Base-by-base conservation (phyloP, 2,797 vertebrate species). In the Coregonus sp. region DNA sequence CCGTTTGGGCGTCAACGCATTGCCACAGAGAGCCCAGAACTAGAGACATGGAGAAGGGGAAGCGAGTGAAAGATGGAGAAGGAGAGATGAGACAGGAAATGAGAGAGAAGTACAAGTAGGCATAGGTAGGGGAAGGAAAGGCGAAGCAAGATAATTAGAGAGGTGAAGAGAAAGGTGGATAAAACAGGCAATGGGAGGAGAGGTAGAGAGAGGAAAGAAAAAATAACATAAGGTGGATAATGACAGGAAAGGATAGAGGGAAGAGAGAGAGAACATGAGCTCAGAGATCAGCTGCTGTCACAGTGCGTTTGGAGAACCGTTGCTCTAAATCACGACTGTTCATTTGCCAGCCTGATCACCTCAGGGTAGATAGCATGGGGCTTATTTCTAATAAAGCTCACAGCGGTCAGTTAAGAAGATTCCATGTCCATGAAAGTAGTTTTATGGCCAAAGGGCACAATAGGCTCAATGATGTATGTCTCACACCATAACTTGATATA, bases 1-100 rank as follows among this genome's bases (percentile, higher is more conserved):
- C 85, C 97, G 91, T 90, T 97, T 98, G 0, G 97, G 97, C 1
- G 96, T 97, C 85, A 99, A 85, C 1, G 97, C 95, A 1, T 98
- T 99, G 75, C 97, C 97, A 90, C 97, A 98, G 52, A 99, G 84
- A 0, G 94, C 95, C 98, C 97, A 99, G 89, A 99, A 99, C 98
- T 98, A 79, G 14, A 11, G 31, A 18, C 4, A 4, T 12, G 1
- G 35, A 71, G 69, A 1, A 15, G 51, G 18, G 54, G n/a, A 18
- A 75, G 40, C 16, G 37, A 67, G 40, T 52, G 47, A 68, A 5
- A 25, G 37, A 16, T 33, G 35, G 31, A 50, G 37, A 75, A n/a
- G 20, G 15, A 31, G 63, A 52, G 40, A 47, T 47, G 14, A 50
- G 35, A 50, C 14, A 67, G 6, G 31, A 31, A 40, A n/a, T n/a